Evolutionary conservation across 2,797 vertebrate genomes (phyloP).

Genomic region (Decapterus maruadsi): DNA sequence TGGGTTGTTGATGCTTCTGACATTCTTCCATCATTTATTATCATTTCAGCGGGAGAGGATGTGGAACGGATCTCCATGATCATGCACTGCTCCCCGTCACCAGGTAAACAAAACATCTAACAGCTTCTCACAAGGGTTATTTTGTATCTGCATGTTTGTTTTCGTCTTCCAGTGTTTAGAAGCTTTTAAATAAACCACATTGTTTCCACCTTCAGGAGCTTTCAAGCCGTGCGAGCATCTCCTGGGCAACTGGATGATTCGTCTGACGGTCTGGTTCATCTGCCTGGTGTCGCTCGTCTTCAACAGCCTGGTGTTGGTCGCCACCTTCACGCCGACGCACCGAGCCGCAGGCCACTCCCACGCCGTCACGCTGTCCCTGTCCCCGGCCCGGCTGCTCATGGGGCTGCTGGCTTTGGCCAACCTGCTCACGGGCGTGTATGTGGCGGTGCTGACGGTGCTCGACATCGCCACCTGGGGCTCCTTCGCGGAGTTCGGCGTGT

Average conservation of each 20-base stretch:
- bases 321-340: conserved; percentile 87
- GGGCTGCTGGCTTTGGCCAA: conserved; percentile 94
- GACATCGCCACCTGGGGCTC: conserved; percentile 95
- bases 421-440: conserved; percentile 94
- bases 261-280: conserved; percentile 99
- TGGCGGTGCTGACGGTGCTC: conserved; percentile 90
- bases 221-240: conserved; percentile 98
- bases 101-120: conserved; percentile 84
- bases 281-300: conserved; percentile 95
- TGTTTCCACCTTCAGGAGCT: conserved; percentile 86
- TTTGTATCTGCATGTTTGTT: neutral
- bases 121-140: neutral
- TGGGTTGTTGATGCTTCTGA: too few relatives aligned
- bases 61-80: conserved; percentile 89
- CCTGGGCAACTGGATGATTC: conserved; percentile 99
- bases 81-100: conserved; percentile 95
- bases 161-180: neutral
- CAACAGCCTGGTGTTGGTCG: conserved; percentile 93
- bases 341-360: conserved; percentile 48
- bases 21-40: neutral
- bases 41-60: conserved; percentile 79
- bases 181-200: conserved; percentile 1
- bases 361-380: conserved; percentile 66
- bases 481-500: conserved; percentile 94
- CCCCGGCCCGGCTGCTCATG: conserved; percentile 90